These are phyloP conservation scores for Mustela lutreola DNA, from an alignment of 2,113 vertebrate genomes.

Conservation along the genomic window DNA sequence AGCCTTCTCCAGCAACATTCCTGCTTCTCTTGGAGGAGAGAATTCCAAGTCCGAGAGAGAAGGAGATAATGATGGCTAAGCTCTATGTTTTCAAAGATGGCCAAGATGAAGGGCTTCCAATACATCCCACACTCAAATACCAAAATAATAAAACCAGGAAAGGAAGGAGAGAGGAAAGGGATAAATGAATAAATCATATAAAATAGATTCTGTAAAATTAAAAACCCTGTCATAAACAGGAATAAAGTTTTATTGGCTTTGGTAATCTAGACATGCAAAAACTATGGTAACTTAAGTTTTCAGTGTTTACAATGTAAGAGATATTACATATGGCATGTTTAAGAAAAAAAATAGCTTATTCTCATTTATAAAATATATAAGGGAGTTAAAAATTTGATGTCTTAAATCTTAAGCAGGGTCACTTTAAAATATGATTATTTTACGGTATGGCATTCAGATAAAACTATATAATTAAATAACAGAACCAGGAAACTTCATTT, in stretches of 20 bases:
- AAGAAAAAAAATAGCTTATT: slow-evolving; percentile 10
- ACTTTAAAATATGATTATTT: slow-evolving; percentile 29
- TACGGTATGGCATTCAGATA: not conserved
- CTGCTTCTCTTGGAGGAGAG: not conserved
- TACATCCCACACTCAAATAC: not conserved
- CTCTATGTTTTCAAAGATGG: not conserved
- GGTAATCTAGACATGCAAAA: not conserved
- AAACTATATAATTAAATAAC: not conserved
- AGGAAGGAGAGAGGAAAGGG: not conserved
- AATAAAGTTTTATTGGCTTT: not conserved
- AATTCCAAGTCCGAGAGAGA: not conserved
- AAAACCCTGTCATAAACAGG: not conserved
- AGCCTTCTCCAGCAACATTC: not conserved
- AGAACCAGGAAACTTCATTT: not conserved
- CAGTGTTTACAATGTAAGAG: not conserved
- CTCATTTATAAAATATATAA: not conserved
- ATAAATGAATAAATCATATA: not conserved
- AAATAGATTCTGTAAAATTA: not conserved
- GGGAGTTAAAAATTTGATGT: not conserved
- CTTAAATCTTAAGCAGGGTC: not conserved
- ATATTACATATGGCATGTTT: not conserved
- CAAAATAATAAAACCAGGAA: not conserved
- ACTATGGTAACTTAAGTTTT: not conserved
- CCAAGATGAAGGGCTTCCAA: not conserved
- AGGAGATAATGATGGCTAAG: too few species aligned